Conservation (phyloP, 1,140 invertebrate genomes). For the Meteorus sp. region DNA sequence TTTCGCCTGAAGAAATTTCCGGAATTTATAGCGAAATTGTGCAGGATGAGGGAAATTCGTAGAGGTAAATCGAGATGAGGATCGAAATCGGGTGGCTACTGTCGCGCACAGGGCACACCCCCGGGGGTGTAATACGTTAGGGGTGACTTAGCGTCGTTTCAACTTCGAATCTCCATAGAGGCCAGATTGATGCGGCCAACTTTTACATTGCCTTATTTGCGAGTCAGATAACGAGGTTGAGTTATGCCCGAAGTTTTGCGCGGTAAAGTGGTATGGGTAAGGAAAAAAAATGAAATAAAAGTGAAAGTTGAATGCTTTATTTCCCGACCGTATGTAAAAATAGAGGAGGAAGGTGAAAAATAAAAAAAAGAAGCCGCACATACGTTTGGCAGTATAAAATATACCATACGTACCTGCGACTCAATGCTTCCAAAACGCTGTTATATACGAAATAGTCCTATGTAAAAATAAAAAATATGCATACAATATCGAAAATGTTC, state of each 20-base stretch:
- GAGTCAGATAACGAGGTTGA: slow-evolving; percentile 62
- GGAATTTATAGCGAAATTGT: too few relatives aligned
- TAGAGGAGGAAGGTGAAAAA: too few relatives aligned
- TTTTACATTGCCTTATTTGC: slow-evolving; percentile 61
- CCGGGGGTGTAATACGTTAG: slow-evolving; percentile 58
- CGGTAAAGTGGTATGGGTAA: not conserved
- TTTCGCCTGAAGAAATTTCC: slow-evolving; percentile 22
- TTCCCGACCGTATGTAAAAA: slow-evolving; percentile 19
- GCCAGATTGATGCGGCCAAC: slow-evolving; percentile 60
- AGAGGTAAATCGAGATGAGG: slow-evolving; percentile 51
- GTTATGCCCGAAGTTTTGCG: slow-evolving; percentile 56
- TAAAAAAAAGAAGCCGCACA: slow-evolving; percentile 4
- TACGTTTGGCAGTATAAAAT: slow-evolving; percentile 9
- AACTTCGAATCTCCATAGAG: slow-evolving; percentile 59
- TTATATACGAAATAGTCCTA: too few relatives aligned
- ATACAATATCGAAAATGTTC: too few relatives aligned
- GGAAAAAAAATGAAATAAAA: not conserved
- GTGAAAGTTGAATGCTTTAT: slow-evolving; percentile 26
- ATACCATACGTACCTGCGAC: slow-evolving; percentile 20
- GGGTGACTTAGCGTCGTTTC: slow-evolving; percentile 59
- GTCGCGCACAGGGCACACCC: slow-evolving; percentile 30
- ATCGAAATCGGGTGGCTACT: slow-evolving; percentile 44
- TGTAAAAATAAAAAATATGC: too few relatives aligned
- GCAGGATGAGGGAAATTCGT: slow-evolving; percentile 34
- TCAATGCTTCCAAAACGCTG: slow-evolving; percentile 17